Conservation (phyloP, 2,888 invertebrate species). For the Campoplex capitator region DNA sequence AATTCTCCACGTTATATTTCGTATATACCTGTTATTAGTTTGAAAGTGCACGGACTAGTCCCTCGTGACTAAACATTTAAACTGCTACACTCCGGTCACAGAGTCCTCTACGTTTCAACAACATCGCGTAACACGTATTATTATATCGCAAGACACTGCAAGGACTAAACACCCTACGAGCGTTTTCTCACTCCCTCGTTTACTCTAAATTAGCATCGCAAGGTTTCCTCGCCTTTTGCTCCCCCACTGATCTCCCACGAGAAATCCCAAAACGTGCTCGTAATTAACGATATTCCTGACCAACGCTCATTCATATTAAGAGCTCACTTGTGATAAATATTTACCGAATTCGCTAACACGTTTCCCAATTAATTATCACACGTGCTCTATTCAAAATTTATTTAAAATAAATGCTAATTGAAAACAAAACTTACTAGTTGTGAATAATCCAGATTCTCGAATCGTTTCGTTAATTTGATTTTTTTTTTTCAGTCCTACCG, state of each 20-base stretch:
- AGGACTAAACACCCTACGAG: conserved; percentile 33
- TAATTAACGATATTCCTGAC: conserved; percentile 42
- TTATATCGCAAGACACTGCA: conserved; percentile 34
- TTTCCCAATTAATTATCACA: not conserved
- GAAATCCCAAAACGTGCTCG: conserved; percentile 33
- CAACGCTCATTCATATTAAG: conserved; percentile 8
- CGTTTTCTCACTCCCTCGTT: conserved; percentile 20
- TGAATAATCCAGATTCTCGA: not conserved
- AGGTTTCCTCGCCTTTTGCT: conserved; percentile 9
- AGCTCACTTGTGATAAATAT: conserved; percentile 7
- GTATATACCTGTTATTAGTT: conserved; percentile 21
- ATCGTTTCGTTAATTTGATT: not conserved
- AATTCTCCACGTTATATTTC: conserved; percentile 3
- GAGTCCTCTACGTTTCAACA: conserved; percentile 11
- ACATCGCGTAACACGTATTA: conserved; percentile 32
- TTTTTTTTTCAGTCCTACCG: not conserved
- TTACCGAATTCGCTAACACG: not conserved
- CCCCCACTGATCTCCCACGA: conserved; percentile 17
- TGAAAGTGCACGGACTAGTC: conserved; percentile 55
- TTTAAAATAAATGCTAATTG: too few species aligned
- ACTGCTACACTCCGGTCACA: conserved; percentile 34
- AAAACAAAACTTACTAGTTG: not conserved
- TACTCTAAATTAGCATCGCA: conserved; percentile 47
- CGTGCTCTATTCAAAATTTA: not conserved
- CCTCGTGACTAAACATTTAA: conserved; percentile 58